Evolutionary conservation across 2,797 vertebrate genomes (phyloP).

Genomic region (Ciconia nigra): DNA sequence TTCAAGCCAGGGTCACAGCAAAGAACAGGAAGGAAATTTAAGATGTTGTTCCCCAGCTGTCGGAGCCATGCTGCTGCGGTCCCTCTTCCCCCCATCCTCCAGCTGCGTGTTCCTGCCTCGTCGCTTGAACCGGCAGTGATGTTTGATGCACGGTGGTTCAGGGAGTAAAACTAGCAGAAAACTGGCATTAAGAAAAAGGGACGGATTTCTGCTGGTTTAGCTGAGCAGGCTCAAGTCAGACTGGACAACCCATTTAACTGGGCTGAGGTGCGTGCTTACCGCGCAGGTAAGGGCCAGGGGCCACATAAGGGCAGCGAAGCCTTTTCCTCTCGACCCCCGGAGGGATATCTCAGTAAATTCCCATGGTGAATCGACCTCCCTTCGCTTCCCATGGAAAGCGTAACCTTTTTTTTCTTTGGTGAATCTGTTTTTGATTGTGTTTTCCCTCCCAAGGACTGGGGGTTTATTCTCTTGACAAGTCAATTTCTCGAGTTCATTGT

Average conservation of each 20-base stretch:
- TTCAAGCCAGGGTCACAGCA: neutral
- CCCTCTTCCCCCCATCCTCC: neutral
- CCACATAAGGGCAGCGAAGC: neutral
- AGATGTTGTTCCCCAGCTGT: neutral
- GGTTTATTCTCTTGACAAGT: constrained; percentile 17
- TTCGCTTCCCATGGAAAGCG: neutral
- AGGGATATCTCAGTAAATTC: neutral
- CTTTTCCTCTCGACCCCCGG: neutral
- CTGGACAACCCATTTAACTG: neutral
- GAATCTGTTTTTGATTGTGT: neutral
- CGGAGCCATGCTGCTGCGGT: neutral
- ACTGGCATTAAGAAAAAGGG: neutral
- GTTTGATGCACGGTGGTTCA: neutral
- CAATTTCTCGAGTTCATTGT: neutral
- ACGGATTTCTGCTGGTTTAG: neutral
- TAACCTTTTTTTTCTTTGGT: neutral
- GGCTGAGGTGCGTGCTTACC: neutral
- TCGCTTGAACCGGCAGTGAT: neutral
- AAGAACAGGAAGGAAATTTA: neutral
- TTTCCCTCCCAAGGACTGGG: neutral
- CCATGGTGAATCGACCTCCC: neutral
- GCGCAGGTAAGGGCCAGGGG: neutral
- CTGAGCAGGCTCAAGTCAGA: neutral
- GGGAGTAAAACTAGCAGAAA: neutral
- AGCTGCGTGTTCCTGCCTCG: neutral